Conservation (phyloP, 2,888 invertebrate species). For the Balanococcus diminutus region DNA sequence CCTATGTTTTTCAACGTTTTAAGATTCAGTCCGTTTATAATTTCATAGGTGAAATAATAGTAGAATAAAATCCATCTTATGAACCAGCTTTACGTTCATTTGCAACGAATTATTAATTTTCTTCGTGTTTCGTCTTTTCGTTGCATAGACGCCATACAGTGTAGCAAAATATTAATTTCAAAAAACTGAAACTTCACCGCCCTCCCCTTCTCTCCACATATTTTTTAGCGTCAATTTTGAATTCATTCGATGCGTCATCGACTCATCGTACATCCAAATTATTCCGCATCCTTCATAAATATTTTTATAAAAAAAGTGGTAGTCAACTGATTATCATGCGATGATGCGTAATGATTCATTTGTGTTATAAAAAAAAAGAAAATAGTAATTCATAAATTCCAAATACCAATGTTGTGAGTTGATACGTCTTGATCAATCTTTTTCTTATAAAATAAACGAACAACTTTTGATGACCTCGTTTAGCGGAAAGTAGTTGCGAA, state of each 20-base stretch:
- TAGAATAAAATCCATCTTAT: too few species aligned
- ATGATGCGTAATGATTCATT: not conserved
- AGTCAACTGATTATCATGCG: not conserved
- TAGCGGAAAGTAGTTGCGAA: constrained; percentile 40
- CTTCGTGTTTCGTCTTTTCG: not conserved
- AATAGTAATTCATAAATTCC: not conserved
- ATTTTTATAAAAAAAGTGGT: too few species aligned
- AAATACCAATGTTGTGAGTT: not conserved
- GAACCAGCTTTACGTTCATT: too few species aligned
- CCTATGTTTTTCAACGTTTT: too few species aligned
- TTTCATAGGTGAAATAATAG: not conserved
- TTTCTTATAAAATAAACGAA: constrained; percentile 11
- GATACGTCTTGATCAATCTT: constrained; percentile 27
- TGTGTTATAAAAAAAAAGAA: not conserved
- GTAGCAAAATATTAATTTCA: not conserved
- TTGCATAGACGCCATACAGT: not conserved
- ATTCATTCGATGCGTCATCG: too few species aligned
- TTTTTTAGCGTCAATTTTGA: not conserved
- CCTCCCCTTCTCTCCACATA: too few species aligned
- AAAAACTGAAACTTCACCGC: not conserved
- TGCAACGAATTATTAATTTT: not conserved
- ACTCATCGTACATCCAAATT: too few species aligned
- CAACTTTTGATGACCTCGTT: constrained; percentile 42
- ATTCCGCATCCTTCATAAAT: too few species aligned
- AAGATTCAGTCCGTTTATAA: too few species aligned